Evolutionary conservation across 1,140 invertebrate species (phyloP), one percentile per base, ranked within the genome.

Genomic region (Linepithema humile): DNA sequence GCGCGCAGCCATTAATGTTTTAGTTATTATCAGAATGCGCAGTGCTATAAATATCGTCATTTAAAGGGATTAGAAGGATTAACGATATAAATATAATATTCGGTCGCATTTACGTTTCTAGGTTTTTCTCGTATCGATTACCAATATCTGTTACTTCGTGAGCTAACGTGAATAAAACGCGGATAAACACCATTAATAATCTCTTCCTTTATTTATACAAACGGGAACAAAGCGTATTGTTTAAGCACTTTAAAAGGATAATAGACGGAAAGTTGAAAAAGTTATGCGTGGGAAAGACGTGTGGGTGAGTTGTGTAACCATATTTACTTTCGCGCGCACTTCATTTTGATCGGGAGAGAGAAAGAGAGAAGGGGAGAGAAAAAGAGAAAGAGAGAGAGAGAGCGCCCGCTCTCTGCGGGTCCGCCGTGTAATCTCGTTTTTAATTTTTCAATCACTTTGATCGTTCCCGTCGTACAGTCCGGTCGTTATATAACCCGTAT

Each of bases 371-470:
- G n/a, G n/a, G n/a, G n/a, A n/a, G n/a, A n/a, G n/a, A n/a, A n/a
- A n/a, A n/a, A n/a, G n/a, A n/a, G n/a, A n/a, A n/a, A n/a, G n/a
- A n/a, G n/a, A n/a, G n/a, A n/a, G n/a, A n/a, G n/a, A n/a, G n/a
- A n/a, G n/a, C n/a, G n/a, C n/a, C 17, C 29, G 1, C 20, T 10
- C 40, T 38, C 40, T 64, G 40, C 48, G 57, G 32, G 35, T 29
- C 35, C 48, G 29, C 17, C 26, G 43, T 38, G 40, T 59, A 62
- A 74, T 45, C 64, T 53, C 40, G 74, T 72, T 83, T 86, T 86
- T 83, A 83, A 87, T 87, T 83, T 70, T 65, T 65, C 70, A 59
- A 55, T 50, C 64, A 67, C 85, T 87, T 86, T 77, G 78, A 87
- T 77, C 84, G 69, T 60, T 35, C 62, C 32, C 69, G 59, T 23